Evolutionary conservation across 1,140 invertebrate species (phyloP), one percentile per base, ranked within the genome.

Genomic region (Apis mellifera): DNA sequence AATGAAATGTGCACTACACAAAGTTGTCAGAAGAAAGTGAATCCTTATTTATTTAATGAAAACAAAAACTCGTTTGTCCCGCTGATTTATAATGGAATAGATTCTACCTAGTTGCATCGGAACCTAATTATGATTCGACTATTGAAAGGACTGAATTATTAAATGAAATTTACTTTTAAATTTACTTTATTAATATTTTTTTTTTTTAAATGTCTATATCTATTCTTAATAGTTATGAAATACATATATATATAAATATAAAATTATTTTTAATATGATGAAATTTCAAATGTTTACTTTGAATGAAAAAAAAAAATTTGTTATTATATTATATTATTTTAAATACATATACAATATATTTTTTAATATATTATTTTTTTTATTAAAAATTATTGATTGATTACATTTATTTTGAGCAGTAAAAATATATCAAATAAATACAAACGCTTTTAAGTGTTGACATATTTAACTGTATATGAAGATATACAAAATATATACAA

Each of bases 341-440:
- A 66, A 66, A 42, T 48, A 68, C 48, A 68, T 68, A 68, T 50
- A 68, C 66, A 50, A 68, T 68, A 8, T 15, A 68, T n/a, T 68
- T 68, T 68, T 50, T 68, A 68, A 66, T 66, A 66, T 42, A 21
- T 48, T 68, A 21, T 19, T 13, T 50, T 42, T 69, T 69, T 69
- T 69, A 69, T 69, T 69, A 69, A 69, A 69, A 69, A 69, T 48
- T 50, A 23, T 48, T 69, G 66, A 50, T 50, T 42, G n/a, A 69
- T 69, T 69, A 69, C 66, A 69, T 50, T 69, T 69, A 69, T 23
- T 21, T 69, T 69, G 48, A 69, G 42, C 64, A 69, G n/a, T 69
- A 69, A 50, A 69, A 69, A 69, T 69, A 69, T 69, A n/a, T 48
- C 66, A 69, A 69, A 69, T 48, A 50, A 69, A 69, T 69, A 69